Evolutionary conservation across 1,140 invertebrate genomes (phyloP).

Genomic region (Drosophila athabasca): DNA sequence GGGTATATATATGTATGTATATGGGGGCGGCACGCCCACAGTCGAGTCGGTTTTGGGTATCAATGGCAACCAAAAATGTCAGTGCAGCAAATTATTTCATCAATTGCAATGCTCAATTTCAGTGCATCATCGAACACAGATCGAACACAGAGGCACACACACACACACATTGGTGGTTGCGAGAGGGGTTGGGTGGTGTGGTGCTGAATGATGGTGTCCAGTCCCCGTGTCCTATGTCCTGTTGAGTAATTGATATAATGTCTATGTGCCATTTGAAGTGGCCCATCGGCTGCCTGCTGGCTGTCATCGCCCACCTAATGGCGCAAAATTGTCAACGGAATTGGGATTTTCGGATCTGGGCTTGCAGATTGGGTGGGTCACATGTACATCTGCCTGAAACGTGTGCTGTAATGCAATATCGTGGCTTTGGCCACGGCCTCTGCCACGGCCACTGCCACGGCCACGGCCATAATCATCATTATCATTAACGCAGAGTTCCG

Average conservation of each 20-base stretch:
- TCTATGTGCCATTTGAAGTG: slow-evolving; percentile 21
- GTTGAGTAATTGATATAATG: slow-evolving; percentile 81
- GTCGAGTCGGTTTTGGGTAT: slow-evolving; percentile 20
- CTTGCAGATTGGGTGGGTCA: slow-evolving; percentile 1
- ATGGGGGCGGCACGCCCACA: slow-evolving; percentile 9
- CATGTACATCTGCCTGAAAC: slow-evolving; percentile 9
- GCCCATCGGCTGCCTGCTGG: not conserved
- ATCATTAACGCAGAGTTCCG: slow-evolving; percentile 57
- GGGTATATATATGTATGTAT: not conserved
- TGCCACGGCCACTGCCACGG: slow-evolving; percentile 14
- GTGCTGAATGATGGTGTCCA: not conserved
- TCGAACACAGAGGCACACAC: too few relatives aligned
- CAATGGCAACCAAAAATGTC: slow-evolving; percentile 65
- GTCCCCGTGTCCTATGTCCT: slow-evolving; percentile 10
- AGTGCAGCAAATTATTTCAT: slow-evolving; percentile 76
- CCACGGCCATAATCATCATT: slow-evolving; percentile 55
- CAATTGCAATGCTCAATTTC: slow-evolving; percentile 78
- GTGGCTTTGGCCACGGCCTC: slow-evolving; percentile 22
- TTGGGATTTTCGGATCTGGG: slow-evolving; percentile 18
- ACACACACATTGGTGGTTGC: slow-evolving; percentile 1
- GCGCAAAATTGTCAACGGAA: slow-evolving; percentile 67
- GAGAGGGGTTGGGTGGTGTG: too few relatives aligned
- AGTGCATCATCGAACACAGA: slow-evolving; percentile 16
- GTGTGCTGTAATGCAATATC: slow-evolving; percentile 65
- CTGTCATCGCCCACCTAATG: slow-evolving; percentile 72